Percentiles rank a stretch among this genome's conserved stretches.
phyloP scores from a whole-genome alignment of 1,140 invertebrate species.

The Olivierus martensii region DNA sequence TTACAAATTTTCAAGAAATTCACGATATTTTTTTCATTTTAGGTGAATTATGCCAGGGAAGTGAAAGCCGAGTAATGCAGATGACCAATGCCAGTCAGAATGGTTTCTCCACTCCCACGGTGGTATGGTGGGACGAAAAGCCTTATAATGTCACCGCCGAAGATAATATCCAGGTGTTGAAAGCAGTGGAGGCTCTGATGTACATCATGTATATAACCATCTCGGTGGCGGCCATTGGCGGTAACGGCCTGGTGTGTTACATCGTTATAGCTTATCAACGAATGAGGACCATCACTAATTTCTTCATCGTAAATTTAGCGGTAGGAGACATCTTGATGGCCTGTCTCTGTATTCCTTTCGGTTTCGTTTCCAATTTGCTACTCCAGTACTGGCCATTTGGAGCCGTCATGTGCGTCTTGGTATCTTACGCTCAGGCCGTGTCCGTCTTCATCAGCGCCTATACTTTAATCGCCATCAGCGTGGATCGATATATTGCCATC shows the following conservation, averaged over 20 bases:
- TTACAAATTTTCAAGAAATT: too few relatives aligned
- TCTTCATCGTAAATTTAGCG: slow-evolving; percentile 58
- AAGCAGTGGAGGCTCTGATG: slow-evolving; percentile 31
- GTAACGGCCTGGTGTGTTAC: slow-evolving; percentile 68
- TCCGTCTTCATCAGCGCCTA: slow-evolving; percentile 54
- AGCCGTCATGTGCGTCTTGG: slow-evolving; percentile 51
- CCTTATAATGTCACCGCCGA: background rate
- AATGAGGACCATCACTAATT: slow-evolving; percentile 77
- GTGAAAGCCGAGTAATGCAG: too few relatives aligned
- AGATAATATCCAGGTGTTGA: background rate
- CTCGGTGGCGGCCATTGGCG: slow-evolving; percentile 55
- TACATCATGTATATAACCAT: slow-evolving; percentile 58
- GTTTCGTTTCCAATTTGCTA: slow-evolving; percentile 57
- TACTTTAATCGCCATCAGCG: slow-evolving; percentile 67
- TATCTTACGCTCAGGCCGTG: slow-evolving; percentile 47
- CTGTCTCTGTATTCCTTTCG: slow-evolving; percentile 71
- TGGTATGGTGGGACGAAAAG: too few relatives aligned
- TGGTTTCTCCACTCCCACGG: too few relatives aligned
- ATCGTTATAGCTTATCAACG: slow-evolving; percentile 57
- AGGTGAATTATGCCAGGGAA: too few relatives aligned
- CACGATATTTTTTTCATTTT: too few relatives aligned
- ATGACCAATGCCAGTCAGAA: too few relatives aligned
- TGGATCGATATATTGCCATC: slow-evolving; percentile 77
- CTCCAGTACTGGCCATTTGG: slow-evolving; percentile 75
- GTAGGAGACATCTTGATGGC: slow-evolving; percentile 73